Evolutionary conservation across 1,140 invertebrate species (phyloP).

Genomic region (Scaptomyza pallida): DNA sequence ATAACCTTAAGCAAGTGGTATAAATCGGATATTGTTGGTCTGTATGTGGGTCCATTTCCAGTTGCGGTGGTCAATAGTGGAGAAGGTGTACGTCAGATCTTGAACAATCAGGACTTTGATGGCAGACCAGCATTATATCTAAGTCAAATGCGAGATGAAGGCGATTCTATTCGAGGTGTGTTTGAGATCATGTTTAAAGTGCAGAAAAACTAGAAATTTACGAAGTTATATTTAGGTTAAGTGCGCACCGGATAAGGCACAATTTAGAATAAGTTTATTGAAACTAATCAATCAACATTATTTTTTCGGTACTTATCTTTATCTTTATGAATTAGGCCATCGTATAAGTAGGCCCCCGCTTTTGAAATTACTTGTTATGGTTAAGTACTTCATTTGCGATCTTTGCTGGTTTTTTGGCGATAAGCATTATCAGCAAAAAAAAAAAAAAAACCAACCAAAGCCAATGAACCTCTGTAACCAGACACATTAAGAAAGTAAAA

Average conservation of each 20-base stretch:
- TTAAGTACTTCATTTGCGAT: not conserved
- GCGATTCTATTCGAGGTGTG: conserved; percentile 74
- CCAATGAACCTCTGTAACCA: not conserved
- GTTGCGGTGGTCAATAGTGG: conserved; percentile 81
- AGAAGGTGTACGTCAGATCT: conserved; percentile 82
- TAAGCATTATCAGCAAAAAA: not conserved
- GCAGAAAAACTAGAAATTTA: too few relatives aligned
- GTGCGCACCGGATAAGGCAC: too few relatives aligned
- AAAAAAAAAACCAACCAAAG: not conserved
- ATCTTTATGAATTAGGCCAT: not conserved
- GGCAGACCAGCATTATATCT: conserved; percentile 70
- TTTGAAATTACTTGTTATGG: not conserved
- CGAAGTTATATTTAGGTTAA: too few relatives aligned
- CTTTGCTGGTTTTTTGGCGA: not conserved
- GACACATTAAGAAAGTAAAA: not conserved
- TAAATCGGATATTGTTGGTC: conserved; percentile 84
- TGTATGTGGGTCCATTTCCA: conserved; percentile 80
- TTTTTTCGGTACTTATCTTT: too few relatives aligned
- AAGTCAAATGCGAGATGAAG: conserved; percentile 59
- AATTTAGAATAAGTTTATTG: too few relatives aligned
- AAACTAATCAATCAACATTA: too few relatives aligned
- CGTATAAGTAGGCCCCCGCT: not conserved
- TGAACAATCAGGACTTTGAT: conserved; percentile 83
- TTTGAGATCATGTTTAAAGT: not conserved
- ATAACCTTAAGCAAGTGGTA: conserved; percentile 75